phyloP scores from a whole-genome alignment of 2,113 vertebrate genomes.

The Otolemur garnettii region DNA sequence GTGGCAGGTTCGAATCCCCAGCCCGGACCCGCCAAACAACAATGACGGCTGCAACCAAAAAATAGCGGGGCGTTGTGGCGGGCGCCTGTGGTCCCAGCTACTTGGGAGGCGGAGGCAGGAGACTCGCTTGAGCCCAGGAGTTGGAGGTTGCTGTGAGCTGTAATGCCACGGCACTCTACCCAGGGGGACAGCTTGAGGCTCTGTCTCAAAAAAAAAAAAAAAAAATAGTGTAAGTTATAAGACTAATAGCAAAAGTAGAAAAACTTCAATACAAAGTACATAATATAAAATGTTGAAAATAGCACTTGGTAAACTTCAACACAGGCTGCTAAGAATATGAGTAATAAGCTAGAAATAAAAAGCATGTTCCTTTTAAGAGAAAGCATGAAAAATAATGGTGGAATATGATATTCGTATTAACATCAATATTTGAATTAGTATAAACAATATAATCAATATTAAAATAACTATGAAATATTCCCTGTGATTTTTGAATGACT shows the following conservation, averaged over 20 bases:
- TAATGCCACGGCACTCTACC: too few species aligned
- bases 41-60: too few species aligned
- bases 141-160: too few species aligned
- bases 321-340: background rate
- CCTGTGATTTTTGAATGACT: background rate
- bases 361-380: background rate
- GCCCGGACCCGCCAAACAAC: too few species aligned
- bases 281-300: conserved; percentile 9
- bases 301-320: background rate
- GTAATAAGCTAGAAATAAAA: background rate
- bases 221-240: background rate
- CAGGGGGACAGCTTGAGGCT: too few species aligned
- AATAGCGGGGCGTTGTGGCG: too few species aligned
- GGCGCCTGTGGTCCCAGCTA: too few species aligned
- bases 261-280: background rate
- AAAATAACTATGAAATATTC: background rate
- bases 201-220: too few species aligned
- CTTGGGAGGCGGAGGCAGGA: too few species aligned
- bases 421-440: background rate
- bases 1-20: too few species aligned
- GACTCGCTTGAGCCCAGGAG: too few species aligned
- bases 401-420: too few species aligned
- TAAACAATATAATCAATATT: background rate
- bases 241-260: background rate
- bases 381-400: background rate